Conservation (phyloP, 2,888 invertebrate genomes). For the Graphium colonna region DNA sequence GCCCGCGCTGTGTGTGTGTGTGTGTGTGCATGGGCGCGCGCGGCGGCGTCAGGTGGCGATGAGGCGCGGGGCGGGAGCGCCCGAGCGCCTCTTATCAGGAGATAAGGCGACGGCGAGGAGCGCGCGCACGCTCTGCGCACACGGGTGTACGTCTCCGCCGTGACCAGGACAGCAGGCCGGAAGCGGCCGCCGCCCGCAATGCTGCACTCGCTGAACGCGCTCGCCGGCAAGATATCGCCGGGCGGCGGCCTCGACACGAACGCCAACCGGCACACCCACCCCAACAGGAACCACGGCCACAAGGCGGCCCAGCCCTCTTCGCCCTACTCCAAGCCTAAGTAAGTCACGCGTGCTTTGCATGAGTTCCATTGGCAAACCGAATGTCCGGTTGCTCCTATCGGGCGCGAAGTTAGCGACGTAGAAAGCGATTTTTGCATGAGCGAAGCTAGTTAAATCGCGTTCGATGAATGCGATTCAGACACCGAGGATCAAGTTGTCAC, state of each 20-base stretch:
- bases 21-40: constrained; percentile 50
- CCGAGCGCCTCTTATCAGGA: constrained; percentile 77
- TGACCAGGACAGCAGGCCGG: constrained; percentile 68
- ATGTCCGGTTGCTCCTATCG: background rate
- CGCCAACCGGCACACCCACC: constrained; percentile 82
- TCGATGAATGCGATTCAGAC: too few species aligned
- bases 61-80: constrained; percentile 73
- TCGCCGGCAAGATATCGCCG: constrained; percentile 94
- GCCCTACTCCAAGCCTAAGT: constrained; percentile 76
- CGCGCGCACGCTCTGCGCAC: constrained; percentile 55
- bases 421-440: too few species aligned
- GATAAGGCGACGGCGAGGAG: constrained; percentile 70
- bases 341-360: constrained; percentile 42
- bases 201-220: constrained; percentile 92
- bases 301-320: constrained; percentile 65
- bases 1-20: constrained; percentile 41
- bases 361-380: background rate
- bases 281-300: constrained; percentile 72
- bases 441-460: background rate
- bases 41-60: constrained; percentile 73
- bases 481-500: too few species aligned
- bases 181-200: constrained; percentile 86
- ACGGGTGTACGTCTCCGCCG: constrained; percentile 64
- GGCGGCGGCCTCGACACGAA: constrained; percentile 85
- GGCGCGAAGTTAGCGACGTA: background rate